Evolutionary conservation across 2,797 vertebrate species (phyloP).

Genomic region (Pseudomugil gertrudae): DNA sequence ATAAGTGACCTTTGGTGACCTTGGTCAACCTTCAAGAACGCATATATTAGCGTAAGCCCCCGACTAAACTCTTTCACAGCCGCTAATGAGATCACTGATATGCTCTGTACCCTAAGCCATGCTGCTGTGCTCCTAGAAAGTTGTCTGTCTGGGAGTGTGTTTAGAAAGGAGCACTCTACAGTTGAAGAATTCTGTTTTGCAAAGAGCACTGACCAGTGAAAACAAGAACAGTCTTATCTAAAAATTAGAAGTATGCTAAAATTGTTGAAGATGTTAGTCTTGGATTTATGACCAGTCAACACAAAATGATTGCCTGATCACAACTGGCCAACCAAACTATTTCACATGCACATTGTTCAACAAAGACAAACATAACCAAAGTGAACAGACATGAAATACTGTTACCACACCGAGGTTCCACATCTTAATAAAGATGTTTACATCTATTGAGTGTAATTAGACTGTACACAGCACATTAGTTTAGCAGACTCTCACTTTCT

Average conservation of each 20-base stretch:
- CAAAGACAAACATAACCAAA: not conserved
- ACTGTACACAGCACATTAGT: not conserved
- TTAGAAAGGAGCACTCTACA: not conserved
- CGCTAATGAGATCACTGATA: slow-evolving; percentile 74
- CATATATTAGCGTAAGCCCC: slow-evolving; percentile 66
- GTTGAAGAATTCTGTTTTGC: not conserved
- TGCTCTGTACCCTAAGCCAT: slow-evolving; percentile 57
- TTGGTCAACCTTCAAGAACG: slow-evolving; percentile 46
- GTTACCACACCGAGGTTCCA: not conserved
- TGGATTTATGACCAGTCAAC: not conserved
- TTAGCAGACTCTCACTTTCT: not conserved
- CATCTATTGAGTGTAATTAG: not conserved
- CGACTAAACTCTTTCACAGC: slow-evolving; percentile 71
- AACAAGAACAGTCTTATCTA: not conserved
- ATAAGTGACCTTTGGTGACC: slow-evolving; percentile 47
- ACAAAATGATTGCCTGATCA: not conserved
- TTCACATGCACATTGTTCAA: not conserved
- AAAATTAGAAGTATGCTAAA: not conserved
- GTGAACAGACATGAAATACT: not conserved
- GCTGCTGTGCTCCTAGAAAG: slow-evolving; percentile 30
- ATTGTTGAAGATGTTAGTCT: slow-evolving; percentile 3
- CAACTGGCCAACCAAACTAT: not conserved
- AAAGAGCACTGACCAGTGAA: not conserved
- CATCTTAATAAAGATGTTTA: not conserved
- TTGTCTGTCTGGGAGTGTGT: not conserved